These are phyloP conservation scores for Enoplosus armatus DNA, from an alignment of 2,797 vertebrate genomes.

Conservation along the genomic window DNA sequence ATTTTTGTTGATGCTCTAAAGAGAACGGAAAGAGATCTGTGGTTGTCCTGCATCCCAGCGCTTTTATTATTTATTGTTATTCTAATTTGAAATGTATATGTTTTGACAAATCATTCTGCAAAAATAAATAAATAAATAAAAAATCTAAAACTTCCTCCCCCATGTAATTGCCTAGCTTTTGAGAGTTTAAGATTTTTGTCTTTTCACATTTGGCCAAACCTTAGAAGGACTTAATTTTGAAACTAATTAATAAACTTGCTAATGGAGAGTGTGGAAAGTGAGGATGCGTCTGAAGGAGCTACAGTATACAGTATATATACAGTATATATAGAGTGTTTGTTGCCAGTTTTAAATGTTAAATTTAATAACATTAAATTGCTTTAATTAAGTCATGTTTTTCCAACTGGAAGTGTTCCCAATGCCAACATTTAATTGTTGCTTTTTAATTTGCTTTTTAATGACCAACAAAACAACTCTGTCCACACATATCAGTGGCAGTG, in stretches of 20 bases:
- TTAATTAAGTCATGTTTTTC: slow-evolving; percentile 24
- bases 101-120: too few species aligned
- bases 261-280: neutral
- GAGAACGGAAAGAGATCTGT: neutral
- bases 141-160: neutral
- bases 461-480: neutral
- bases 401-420: neutral
- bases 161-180: neutral
- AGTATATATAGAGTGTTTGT: too few species aligned
- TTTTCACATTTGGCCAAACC: neutral
- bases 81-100: neutral
- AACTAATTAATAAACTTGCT: neutral
- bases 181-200: neutral
- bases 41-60: neutral
- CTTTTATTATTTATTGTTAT: too few species aligned
- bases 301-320: neutral
- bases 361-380: slow-evolving; percentile 11
- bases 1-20: slow-evolving; percentile 5
- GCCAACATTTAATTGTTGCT: neutral
- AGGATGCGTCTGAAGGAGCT: neutral
- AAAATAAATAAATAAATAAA: neutral
- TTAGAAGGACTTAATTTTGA: neutral
- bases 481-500: neutral
- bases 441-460: neutral
- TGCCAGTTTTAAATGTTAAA: slow-evolving; percentile 3